Conservation (phyloP, 2,888 invertebrate species). For the Pyrochroa serraticornis region DNA sequence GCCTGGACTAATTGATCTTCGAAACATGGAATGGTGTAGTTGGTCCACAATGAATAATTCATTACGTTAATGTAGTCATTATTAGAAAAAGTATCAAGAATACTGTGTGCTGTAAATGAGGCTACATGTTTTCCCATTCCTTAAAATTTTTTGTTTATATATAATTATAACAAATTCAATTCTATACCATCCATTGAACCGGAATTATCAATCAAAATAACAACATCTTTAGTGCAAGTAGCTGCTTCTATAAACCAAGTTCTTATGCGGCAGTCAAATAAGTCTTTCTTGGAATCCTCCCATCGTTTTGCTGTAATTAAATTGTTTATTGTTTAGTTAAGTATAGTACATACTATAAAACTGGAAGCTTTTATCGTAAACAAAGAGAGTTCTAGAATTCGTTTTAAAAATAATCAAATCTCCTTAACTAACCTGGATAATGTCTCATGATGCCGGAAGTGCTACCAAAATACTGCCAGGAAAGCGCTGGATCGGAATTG, state of each 20-base stretch:
- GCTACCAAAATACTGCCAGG: conserved; percentile 98
- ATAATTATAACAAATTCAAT: background rate
- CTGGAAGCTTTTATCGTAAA: background rate
- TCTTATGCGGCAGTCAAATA: conserved; percentile 90
- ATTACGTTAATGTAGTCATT: conserved; percentile 97
- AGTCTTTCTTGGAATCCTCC: conserved; percentile 55
- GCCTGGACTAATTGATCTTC: conserved; percentile 84
- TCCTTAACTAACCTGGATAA: conserved; percentile 68
- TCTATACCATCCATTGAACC: conserved; percentile 91
- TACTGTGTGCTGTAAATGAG: conserved; percentile 82
- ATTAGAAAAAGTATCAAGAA: conserved; percentile 94
- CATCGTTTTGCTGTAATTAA: conserved; percentile 41
- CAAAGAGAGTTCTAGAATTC: background rate
- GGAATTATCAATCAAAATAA: conserved; percentile 92
- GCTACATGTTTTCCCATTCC: conserved; percentile 70
- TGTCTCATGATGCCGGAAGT: conserved; percentile 90
- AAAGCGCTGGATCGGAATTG: conserved; percentile 84
- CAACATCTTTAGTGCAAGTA: conserved; percentile 95
- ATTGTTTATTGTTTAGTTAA: too few species aligned
- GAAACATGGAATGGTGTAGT: conserved; percentile 85
- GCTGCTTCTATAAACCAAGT: conserved; percentile 98
- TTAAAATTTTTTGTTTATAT: conserved; percentile 27
- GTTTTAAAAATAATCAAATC: conserved; percentile 10
- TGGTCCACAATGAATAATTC: conserved; percentile 72
- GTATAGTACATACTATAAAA: too few species aligned